Percentiles rank a stretch among this genome's conserved stretches.
phyloP scores from a whole-genome alignment of 2,888 invertebrate species.

The Schizaphis graminum region DNA sequence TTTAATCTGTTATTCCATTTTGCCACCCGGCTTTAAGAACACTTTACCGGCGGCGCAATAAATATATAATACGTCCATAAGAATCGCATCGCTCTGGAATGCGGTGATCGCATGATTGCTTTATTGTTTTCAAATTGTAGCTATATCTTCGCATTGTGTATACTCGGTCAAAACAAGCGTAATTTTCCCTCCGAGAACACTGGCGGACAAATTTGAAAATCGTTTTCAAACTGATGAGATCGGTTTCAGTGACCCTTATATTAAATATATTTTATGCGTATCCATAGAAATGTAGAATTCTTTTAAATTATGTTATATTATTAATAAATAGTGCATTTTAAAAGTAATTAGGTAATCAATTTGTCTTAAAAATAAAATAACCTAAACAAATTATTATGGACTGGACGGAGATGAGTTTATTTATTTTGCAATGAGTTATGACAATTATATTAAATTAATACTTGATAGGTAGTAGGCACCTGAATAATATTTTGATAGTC shows the following conservation, averaged over 20 bases:
- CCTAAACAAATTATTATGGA: background rate
- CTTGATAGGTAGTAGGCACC: background rate
- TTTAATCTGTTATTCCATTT: constrained; percentile 26
- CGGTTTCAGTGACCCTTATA: background rate
- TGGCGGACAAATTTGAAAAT: background rate
- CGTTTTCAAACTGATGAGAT: background rate
- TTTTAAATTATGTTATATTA: background rate
- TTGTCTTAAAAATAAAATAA: background rate
- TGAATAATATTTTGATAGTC: background rate
- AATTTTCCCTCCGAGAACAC: constrained; percentile 19
- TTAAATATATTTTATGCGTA: background rate
- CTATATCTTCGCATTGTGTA: background rate
- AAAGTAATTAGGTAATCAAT: background rate
- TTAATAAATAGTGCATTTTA: background rate
- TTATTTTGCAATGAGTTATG: background rate
- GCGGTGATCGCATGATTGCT: constrained; percentile 22
- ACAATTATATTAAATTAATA: no score
- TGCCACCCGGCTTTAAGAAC: constrained; percentile 44
- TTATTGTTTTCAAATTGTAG: constrained; percentile 24
- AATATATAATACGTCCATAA: background rate
- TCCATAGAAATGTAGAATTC: background rate
- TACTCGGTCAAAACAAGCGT: background rate
- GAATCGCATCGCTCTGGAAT: constrained; percentile 48
- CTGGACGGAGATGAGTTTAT: background rate
- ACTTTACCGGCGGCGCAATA: constrained; percentile 32